Base-by-base conservation (phyloP, 2,888 invertebrate species). In the Vandiemenella viatica region DNA sequence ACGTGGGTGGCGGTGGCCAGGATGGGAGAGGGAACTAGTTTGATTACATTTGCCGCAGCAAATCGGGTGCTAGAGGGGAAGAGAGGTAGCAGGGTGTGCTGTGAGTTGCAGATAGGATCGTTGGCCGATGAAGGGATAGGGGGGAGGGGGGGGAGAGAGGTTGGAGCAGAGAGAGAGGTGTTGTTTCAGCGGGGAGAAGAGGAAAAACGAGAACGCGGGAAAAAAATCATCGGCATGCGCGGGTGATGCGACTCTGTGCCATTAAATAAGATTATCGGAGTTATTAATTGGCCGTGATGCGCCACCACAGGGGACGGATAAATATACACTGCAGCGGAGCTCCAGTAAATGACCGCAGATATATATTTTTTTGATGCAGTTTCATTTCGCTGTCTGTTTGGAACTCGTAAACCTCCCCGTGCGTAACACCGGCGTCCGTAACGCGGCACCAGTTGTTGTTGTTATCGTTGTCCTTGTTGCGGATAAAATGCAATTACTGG, bases 181-280 rank as follows among this genome's bases (percentile, higher is more conserved):
- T 13, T 16, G 41, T 18, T n/a, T n/a, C 17, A 13, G 41, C 13
- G 15, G 19, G 19, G 10, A n/a, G 15, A 41, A 16, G n/a, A 41
- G 15, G 13, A 41, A 13, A 10, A 10, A 32, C 32, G n/a, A 10
- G 21, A 19, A 42, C 42, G 19, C 19, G 19, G 17, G 42, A 42
- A 42, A 42, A 42, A 42, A 42, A 42, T 42, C 42, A 42, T 42
- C 42, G 42, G n/a, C 19, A 21, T 19, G 18, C 18, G 45, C 38
- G 19, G 23, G 41, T 38, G 49, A 49, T 49, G 49, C 43, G 46
- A 46, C 44, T 43, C 42, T 40, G 40, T 46, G 43, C 51, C 51
- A 49, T 51, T 51, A 51, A 49, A 51, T 51, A 51, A 51, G 49
- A 51, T 51, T 51, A 51, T 51, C 51, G 51, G 22, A 38, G 46